Base-by-base conservation (phyloP, 2,113 vertebrate species). In the Serilophus lunatus region DNA sequence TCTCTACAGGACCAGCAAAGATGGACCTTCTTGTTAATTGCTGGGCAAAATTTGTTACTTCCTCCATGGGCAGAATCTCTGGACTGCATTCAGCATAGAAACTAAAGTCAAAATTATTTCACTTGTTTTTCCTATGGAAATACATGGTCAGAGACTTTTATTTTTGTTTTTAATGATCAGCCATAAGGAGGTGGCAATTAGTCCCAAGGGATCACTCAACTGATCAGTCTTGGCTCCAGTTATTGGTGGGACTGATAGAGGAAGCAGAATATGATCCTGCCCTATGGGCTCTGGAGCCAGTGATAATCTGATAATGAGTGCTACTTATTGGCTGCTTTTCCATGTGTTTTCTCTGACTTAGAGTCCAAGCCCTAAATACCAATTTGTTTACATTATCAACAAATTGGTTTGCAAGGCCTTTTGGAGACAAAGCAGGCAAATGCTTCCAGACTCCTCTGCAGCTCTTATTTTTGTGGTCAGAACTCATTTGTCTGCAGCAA, bases 221-320 rank as follows among this genome's bases (percentile, higher is more conserved):
- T 17, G 35, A 51, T 51, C 49, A 63, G 20, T 65, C 64, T 19
- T 81, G 74, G 57, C 31, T 75, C 25, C 71, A 82, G 81, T 36
- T 90, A 53, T 29, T 59, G 74, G 78, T 29, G 61, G 33, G 74
- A 74, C 74, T 81, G 93, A 93, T 93, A 96, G 96, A 88, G 54
- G 71, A 88, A 94, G 91, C 18, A 82, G 36, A 86, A 64, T 60
- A 70, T 6, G 74, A 65, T 86, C 63, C 63, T 74, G 47, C 51
- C 35, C 3, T 1, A 9, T 51, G 76, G 74, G 61, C 80, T 87
- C 49, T 85, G 63, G 28, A 92, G 42, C 36, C 69, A 49, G 28
- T 82, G 91, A 85, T 88, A 95, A 94, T 72, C 51, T 82, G 83
- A 94, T 94, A 90, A 95, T 74, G 57, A 95, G 19, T 26, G 29